Percentiles rank a stretch among this genome's conserved stretches.
Evolutionary conservation across 2,113 vertebrate species (phyloP).

Genomic region (Pluvialis apricaria): DNA sequence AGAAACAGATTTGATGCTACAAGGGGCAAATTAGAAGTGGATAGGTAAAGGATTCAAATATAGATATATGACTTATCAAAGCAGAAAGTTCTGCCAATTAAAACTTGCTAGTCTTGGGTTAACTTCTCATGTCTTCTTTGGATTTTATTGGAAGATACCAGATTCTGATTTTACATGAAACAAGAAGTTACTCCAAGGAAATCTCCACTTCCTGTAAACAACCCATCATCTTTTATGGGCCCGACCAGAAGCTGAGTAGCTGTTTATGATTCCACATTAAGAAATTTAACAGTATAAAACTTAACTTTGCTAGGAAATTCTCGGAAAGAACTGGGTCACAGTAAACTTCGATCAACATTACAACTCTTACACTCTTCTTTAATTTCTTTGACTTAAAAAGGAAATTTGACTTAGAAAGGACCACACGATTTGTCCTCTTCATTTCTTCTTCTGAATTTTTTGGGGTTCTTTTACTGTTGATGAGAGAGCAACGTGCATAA

Average conservation of each 20-base stretch:
- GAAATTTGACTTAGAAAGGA: neutral
- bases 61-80: neutral
- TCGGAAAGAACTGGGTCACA: neutral
- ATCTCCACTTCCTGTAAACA: neutral
- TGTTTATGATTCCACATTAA: neutral
- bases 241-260: neutral
- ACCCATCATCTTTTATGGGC: neutral
- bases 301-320: neutral
- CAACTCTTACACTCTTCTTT: neutral
- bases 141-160: neutral
- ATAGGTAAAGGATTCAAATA: neutral
- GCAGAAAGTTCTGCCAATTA: neutral
- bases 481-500: neutral
- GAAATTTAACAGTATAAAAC: neutral
- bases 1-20: neutral
- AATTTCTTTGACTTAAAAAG: neutral
- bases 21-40: neutral
- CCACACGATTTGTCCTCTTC: neutral
- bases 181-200: neutral
- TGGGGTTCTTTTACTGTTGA: neutral
- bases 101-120: neutral
- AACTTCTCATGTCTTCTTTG: neutral
- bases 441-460: neutral
- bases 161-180: neutral
- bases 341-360: neutral